Evolutionary conservation across 2,797 vertebrate genomes (phyloP), one percentile per base, ranked within the genome.

Genomic region (Eurystomus glaucurus): DNA sequence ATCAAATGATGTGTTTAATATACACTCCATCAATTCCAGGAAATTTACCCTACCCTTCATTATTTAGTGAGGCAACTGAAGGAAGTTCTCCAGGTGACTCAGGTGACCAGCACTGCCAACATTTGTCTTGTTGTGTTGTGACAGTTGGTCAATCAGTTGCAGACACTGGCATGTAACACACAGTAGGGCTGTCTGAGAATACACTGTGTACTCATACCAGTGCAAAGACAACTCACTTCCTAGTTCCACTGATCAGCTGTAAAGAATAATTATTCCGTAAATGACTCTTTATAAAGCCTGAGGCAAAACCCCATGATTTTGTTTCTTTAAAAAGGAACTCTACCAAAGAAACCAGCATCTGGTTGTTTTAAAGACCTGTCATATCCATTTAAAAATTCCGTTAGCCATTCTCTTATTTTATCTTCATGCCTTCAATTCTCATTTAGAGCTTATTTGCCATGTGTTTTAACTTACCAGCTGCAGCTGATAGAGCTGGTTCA

Each of bases 401-500:
- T 21, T 58, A 75, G 51, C 46, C 20, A 22, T 41, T 62, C 41
- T 83, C 52, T 50, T 66, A 57, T 80, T 87, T 91, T 85, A 86
- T 85, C 71, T 80, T 75, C 45, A 76, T 68, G 93, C 72, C 29
- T 84, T 74, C 57, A 54, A 26, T 58, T 91, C 68, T 69, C 39
- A 80, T 91, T 76, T 54, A 91, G 50, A 79, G 60, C 52, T 96
- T 71, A 69, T 86, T 57, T 82, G 85, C 54, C 80, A 65, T 0
- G 1, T 28, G 74, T 54, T 74, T 35, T 43, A 78, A 98, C 99
- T 99, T 95, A 99, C 99, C 99, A 99, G 99, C 99, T 99, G 99
- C 99, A 99, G 99, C 98, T 99, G 99, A 98, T 99, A 99, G 98
- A 99, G 99, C 99, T 99, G 99, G 98, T 99, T 99, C 98, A 99